Conservation (phyloP, 2,797 vertebrate genomes). For the Sternarchorhynchus goeldii region DNA sequence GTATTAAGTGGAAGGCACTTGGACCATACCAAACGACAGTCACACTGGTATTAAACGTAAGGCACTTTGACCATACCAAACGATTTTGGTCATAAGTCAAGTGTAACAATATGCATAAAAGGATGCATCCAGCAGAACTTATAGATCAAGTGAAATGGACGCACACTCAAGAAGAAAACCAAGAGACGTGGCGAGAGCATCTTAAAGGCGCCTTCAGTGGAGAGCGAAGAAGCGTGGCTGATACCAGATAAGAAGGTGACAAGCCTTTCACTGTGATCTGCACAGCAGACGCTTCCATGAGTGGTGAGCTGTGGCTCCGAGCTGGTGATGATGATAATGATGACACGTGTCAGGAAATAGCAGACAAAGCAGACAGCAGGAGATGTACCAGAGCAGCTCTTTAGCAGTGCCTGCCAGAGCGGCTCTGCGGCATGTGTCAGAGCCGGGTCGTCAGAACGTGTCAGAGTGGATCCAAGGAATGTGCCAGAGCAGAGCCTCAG, state of each 20-base stretch:
- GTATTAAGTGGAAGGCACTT: no score
- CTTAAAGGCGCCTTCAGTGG: constrained; percentile 17
- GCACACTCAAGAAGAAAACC: constrained; percentile 8
- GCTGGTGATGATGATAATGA: constrained; percentile 42
- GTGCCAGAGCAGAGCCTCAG: neutral
- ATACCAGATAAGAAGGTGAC: constrained; percentile 28
- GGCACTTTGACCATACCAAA: constrained; percentile 18
- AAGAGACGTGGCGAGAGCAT: neutral
- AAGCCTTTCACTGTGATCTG: constrained; percentile 19
- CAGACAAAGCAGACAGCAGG: constrained; percentile 9
- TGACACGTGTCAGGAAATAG: constrained; percentile 31
- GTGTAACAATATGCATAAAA: constrained; percentile 19
- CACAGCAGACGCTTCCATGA: constrained; percentile 38
- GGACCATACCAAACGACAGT: neutral
- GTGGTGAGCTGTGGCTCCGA: constrained; percentile 11
- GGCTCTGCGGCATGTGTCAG: no score
- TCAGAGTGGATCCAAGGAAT: neutral
- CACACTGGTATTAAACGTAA: constrained; percentile 32
- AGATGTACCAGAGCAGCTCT: constrained; percentile 3
- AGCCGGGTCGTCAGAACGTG: no score
- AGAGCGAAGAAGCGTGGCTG: constrained; percentile 5
- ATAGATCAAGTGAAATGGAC: constrained; percentile 24
- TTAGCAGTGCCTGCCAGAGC: neutral
- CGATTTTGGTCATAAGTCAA: constrained; percentile 32
- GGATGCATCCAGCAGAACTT: constrained; percentile 19